Conservation (phyloP, 2,888 invertebrate species). For the Xylota segnis region DNA sequence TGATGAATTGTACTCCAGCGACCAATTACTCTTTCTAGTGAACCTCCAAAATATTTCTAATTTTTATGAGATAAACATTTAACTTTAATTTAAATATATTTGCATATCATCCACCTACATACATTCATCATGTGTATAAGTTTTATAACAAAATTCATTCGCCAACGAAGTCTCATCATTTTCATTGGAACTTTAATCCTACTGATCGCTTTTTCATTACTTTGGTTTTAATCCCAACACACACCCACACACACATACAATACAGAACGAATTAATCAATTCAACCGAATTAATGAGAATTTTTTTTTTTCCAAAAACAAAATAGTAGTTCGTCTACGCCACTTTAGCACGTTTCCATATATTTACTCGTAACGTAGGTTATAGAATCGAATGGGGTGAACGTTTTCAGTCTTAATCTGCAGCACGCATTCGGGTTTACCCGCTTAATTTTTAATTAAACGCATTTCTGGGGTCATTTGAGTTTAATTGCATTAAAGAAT, state of each 20-base stretch:
- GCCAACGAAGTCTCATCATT: neutral
- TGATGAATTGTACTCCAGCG: no score
- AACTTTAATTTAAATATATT: no score
- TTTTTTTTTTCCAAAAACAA: slow-evolving; percentile 4
- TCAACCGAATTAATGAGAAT: slow-evolving; percentile 37
- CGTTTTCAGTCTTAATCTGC: slow-evolving; percentile 40
- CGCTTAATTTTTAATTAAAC: slow-evolving; percentile 59
- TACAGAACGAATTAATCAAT: slow-evolving; percentile 50
- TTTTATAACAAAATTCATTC: neutral
- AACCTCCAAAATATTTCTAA: no score
- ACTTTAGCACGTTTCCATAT: slow-evolving; percentile 17
- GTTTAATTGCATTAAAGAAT: slow-evolving; percentile 41
- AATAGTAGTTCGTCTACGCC: slow-evolving; percentile 17
- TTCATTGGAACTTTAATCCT: slow-evolving; percentile 19
- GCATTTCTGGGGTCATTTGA: slow-evolving; percentile 59
- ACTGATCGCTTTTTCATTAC: slow-evolving; percentile 32
- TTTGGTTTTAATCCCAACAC: slow-evolving; percentile 31
- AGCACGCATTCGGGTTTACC: slow-evolving; percentile 17
- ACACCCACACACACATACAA: no score
- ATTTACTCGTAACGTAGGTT: no score
- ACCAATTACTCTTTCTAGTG: no score
- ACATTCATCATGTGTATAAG: neutral
- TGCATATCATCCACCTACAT: no score
- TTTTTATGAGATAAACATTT: no score
- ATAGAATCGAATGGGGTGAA: neutral